A percentile compares a stretch with the other conserved stretches of the same genome.
phyloP scores from a whole-genome alignment of 2,113 vertebrate genomes.

The Microtus richardsoni region DNA sequence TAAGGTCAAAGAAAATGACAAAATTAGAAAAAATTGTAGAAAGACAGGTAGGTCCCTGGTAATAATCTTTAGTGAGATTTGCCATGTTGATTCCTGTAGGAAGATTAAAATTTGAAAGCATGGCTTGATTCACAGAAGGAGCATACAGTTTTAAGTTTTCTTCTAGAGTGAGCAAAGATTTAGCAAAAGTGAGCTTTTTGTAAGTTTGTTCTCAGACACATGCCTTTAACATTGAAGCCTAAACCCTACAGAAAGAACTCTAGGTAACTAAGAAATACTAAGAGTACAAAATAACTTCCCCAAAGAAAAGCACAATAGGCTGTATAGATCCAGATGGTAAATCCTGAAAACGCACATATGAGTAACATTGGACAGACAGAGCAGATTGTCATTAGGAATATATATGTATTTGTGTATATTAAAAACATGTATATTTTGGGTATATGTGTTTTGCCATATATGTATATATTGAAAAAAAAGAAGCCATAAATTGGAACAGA shows the following conservation, averaged over 20 bases:
- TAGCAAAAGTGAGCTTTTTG: neutral
- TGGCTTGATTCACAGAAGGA: neutral
- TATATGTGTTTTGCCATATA: neutral
- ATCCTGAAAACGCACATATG: neutral
- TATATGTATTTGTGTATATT: neutral
- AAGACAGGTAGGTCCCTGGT: neutral
- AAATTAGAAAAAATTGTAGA: neutral
- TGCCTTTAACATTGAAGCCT: neutral
- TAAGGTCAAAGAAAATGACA: neutral
- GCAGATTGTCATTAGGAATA: neutral
- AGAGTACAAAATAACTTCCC: neutral
- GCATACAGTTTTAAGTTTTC: neutral
- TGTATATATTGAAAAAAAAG: neutral
- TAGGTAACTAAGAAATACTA: neutral
- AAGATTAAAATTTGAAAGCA: neutral
- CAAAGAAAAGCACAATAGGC: neutral
- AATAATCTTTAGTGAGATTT: neutral
- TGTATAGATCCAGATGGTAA: neutral
- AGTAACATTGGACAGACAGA: neutral
- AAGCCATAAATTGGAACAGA: neutral
- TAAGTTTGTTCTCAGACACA: neutral
- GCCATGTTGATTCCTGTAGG: neutral
- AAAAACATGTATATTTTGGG: neutral
- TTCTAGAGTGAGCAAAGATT: neutral
- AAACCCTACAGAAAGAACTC: neutral